Evolutionary conservation across 2,888 invertebrate genomes (phyloP), one percentile per base, ranked within the genome.

Genomic region (Cheilosia vulpina): DNA sequence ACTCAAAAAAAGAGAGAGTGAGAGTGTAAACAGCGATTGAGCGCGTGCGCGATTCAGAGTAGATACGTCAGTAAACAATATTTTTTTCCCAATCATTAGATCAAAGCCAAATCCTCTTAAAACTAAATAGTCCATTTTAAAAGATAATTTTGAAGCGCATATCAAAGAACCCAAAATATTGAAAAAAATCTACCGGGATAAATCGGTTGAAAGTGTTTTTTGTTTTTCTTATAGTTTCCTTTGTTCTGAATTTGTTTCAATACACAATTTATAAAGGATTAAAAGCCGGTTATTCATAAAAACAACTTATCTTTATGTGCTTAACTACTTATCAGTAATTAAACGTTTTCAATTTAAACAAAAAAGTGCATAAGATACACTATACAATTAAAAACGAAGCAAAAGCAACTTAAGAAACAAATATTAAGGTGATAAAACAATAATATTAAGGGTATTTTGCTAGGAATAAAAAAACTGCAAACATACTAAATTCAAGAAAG

Each of bases 401-500:
- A 58, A 45, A 45, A 17, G 1, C 38, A 3, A 47, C 47, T 47
- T 52, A 24, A 27, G 62, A 55, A 76, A 55, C n/a, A 66, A 75
- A 71, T 63, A 53, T 66, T 75, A 71, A 43, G 71, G 84, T 84
- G 80, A 84, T 84, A 47, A 47, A 84, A 76, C 75, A 84, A 84
- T 84, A 80, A 84, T 50, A 75, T 75, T 80, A 84, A 84, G 79
- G 75, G 13, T 3, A 13, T 43, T 76, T 76, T 73, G 53, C 27
- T 69, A 69, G 65, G 15, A 83, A 69, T 58, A 68, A 52, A 63
- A 52, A 63, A 83, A 34, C 11, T 62, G 31, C 11, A 75, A 53
- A 21, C 47, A 43, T 24, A 65, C 57, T 72, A 43, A 66, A 73
- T 60, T 7, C 17, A 50, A 45, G 63, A 45, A 50, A 52, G 38